Percentiles rank a stretch among this genome's conserved stretches.
Conservation (phyloP, 2,797 vertebrate genomes). For the Columba guinea region DNA sequence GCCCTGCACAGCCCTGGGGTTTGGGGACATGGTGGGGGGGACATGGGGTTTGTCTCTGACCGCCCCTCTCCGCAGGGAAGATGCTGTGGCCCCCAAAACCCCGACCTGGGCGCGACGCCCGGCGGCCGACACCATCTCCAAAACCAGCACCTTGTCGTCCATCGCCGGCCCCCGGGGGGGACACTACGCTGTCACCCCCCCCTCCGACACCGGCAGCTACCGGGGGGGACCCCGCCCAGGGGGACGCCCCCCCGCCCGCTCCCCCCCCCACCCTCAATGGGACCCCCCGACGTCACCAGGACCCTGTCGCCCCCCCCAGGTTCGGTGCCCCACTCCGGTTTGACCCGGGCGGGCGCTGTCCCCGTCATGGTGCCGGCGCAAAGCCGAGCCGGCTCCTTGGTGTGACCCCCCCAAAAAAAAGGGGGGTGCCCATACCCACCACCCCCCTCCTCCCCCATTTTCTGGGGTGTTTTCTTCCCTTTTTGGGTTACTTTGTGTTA, state of each 20-base stretch:
- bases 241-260: background rate
- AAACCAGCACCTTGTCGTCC: slow-evolving; percentile 73
- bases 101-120: background rate
- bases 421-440: background rate
- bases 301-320: rapidly evolving
- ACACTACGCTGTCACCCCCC: slow-evolving; percentile 44
- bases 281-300: background rate
- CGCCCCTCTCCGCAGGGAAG: background rate
- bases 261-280: background rate
- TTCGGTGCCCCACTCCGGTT: slow-evolving; percentile 79
- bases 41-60: too few species aligned
- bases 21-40: too few species aligned
- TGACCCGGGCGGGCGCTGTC: slow-evolving; percentile 88
- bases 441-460: background rate
- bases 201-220: background rate
- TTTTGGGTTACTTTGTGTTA: background rate
- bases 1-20: too few species aligned
- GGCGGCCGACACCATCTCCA: slow-evolving; percentile 69
- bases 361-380: slow-evolving; percentile 94
- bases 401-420: slow-evolving; percentile 71
- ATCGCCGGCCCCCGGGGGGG: slow-evolving; percentile 61
- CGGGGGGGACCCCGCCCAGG: background rate
- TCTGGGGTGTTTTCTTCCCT: background rate
- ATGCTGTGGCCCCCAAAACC: background rate
- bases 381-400: slow-evolving; percentile 92